A percentile compares a stretch with the other conserved stretches of the same genome.
Conservation (phyloP, 2,797 vertebrate species). For the Sebastiscus albofasciatus region DNA sequence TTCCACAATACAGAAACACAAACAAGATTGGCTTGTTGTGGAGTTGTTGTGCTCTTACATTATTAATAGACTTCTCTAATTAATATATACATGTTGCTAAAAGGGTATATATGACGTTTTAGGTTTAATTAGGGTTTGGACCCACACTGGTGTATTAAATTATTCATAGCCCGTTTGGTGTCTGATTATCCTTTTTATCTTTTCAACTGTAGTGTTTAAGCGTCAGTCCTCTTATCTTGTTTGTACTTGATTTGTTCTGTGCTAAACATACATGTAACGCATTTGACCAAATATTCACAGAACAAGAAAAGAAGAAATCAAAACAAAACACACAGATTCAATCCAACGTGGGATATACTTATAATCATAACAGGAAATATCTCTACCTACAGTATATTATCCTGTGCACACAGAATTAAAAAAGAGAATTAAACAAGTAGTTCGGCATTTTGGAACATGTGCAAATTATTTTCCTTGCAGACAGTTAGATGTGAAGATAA, state of each 20-base stretch:
- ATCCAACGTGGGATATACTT: background rate
- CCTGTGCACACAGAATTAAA: background rate
- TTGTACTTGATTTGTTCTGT: background rate
- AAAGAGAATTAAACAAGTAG: background rate
- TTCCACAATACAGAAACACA: background rate
- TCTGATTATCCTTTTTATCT: constrained; percentile 1
- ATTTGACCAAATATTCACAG: background rate
- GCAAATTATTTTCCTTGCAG: background rate
- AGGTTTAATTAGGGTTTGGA: constrained; percentile 2
- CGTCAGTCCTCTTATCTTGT: background rate
- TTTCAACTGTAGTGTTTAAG: background rate
- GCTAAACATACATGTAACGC: background rate
- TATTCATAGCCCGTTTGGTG: constrained; percentile 33
- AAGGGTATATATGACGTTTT: background rate
- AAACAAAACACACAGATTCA: background rate
- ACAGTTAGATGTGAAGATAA: background rate
- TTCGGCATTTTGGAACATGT: background rate
- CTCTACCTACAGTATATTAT: background rate
- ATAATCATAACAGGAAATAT: background rate
- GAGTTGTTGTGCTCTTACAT: background rate
- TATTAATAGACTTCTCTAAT: constrained; percentile 10
- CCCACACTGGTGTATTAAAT: background rate
- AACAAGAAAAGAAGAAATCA: background rate
- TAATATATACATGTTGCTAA: constrained; percentile 8
- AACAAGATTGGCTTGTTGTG: background rate